Conservation (phyloP, 2,113 vertebrate genomes). For the Heterocephalus glaber region DNA sequence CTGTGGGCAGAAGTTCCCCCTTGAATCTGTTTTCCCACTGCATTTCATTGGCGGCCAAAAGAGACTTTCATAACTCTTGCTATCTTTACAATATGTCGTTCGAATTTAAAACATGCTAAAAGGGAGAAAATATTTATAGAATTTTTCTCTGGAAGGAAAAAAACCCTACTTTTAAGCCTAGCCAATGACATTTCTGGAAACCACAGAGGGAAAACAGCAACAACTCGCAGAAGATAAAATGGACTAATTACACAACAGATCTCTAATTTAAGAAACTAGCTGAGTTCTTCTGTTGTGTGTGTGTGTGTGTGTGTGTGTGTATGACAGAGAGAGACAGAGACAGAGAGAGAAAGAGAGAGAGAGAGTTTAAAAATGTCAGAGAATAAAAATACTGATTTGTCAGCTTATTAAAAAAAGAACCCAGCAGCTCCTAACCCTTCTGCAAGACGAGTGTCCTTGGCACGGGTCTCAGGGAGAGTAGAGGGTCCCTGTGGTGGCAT, state of each 20-base stretch:
- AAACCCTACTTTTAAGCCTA: slow-evolving; percentile 77
- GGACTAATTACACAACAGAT: slow-evolving; percentile 68
- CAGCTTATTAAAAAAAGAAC: slow-evolving; percentile 67
- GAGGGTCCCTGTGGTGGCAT: neutral
- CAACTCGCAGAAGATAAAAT: slow-evolving; percentile 72
- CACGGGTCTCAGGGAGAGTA: neutral
- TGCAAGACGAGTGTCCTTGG: neutral
- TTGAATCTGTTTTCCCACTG: slow-evolving; percentile 82
- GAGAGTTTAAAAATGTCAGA: slow-evolving; percentile 70
- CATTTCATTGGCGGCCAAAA: slow-evolving; percentile 79
- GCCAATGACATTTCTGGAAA: slow-evolving; percentile 83
- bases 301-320: slow-evolving; percentile 7
- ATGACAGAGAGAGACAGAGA: neutral
- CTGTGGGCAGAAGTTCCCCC: slow-evolving; percentile 78
- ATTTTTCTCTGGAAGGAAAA: slow-evolving; percentile 76
- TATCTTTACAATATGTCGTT: slow-evolving; percentile 80
- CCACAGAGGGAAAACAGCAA: slow-evolving; percentile 80
- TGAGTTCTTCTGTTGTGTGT: slow-evolving; percentile 70
- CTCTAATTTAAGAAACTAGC: slow-evolving; percentile 80
- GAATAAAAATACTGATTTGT: slow-evolving; percentile 76
- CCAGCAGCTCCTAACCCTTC: slow-evolving; percentile 33
- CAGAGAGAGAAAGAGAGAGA: neutral
- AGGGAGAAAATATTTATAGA: slow-evolving; percentile 81
- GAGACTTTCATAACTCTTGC: slow-evolving; percentile 80
- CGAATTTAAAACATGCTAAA: slow-evolving; percentile 83